Evolutionary conservation across 1,140 invertebrate genomes (phyloP).

Genomic region (Littorina saxatilis): DNA sequence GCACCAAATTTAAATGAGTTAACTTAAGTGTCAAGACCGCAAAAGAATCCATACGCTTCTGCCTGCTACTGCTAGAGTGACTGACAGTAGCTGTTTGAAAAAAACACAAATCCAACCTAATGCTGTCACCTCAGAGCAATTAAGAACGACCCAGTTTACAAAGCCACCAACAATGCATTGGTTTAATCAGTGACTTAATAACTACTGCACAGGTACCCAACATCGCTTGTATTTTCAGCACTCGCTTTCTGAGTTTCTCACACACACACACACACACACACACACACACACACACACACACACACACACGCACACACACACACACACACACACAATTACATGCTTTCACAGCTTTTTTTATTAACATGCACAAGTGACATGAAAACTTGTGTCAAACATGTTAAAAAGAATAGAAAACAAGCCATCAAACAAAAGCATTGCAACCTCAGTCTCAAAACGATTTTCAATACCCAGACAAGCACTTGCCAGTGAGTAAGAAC

Average conservation of each 20-base stretch:
- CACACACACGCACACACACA: conserved; percentile 1
- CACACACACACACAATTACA: too few relatives aligned
- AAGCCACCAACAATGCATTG: not conserved
- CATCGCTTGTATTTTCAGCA: not conserved
- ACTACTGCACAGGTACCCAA: too few relatives aligned
- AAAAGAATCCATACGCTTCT: too few relatives aligned
- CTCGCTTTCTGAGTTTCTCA: too few relatives aligned
- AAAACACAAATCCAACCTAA: not conserved
- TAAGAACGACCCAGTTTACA: not conserved
- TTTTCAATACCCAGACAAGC: not conserved
- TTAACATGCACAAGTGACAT: not conserved
- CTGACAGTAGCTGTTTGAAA: too few relatives aligned
- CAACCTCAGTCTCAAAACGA: not conserved
- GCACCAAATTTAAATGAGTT: too few relatives aligned
- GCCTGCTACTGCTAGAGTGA: not conserved
- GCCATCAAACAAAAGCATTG: not conserved
- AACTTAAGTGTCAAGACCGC: too few relatives aligned
- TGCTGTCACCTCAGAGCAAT: not conserved
- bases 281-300: conserved; percentile 13
- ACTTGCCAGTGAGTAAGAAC: not conserved
- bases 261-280: not conserved
- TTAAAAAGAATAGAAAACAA: not conserved
- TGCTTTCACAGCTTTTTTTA: too few relatives aligned
- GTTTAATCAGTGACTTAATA: not conserved
- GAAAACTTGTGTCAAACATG: not conserved